Evolutionary conservation across 2,113 vertebrate species (phyloP).

Genomic region (Electrona antarctica): DNA sequence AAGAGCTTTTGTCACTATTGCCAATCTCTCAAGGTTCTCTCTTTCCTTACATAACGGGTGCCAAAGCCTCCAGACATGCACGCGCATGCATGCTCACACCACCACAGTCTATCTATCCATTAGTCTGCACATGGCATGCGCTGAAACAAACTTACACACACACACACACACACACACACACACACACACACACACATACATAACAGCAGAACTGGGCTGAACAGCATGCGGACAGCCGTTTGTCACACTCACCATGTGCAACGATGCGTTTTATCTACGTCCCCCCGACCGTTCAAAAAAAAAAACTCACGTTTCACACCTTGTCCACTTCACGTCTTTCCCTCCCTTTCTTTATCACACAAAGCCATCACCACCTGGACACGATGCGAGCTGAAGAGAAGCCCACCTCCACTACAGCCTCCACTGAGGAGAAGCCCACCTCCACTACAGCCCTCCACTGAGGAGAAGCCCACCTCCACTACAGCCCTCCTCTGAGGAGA

Average conservation of each 20-base stretch:
- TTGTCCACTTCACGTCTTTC: slow-evolving; percentile 48
- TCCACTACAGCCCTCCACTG: slow-evolving; percentile 51
- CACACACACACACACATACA: neutral
- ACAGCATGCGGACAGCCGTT: slow-evolving; percentile 16
- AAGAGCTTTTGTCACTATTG: slow-evolving; percentile 48
- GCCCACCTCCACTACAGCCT: slow-evolving; percentile 20
- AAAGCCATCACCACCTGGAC: slow-evolving; percentile 42
- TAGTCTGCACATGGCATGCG: neutral
- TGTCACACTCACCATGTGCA: slow-evolving; percentile 73
- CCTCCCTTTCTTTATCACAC: slow-evolving; percentile 12
- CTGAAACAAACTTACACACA: neutral
- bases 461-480: slow-evolving; percentile 34
- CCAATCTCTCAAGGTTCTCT: slow-evolving; percentile 39
- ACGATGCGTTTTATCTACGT: slow-evolving; percentile 37
- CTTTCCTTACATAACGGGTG: slow-evolving; percentile 59
- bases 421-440: slow-evolving; percentile 34
- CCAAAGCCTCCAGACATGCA: slow-evolving; percentile 27
- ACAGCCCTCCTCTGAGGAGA: slow-evolving; percentile 60
- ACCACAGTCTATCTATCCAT: slow-evolving; percentile 16
- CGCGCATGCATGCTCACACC: slow-evolving; percentile 7
- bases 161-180: neutral
- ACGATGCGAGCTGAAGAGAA: no score
- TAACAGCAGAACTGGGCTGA: neutral
- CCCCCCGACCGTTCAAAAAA: slow-evolving; percentile 34
- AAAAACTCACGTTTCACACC: slow-evolving; percentile 48